Conservation (phyloP, 2,888 invertebrate species). For the Xestia rhomboidea region DNA sequence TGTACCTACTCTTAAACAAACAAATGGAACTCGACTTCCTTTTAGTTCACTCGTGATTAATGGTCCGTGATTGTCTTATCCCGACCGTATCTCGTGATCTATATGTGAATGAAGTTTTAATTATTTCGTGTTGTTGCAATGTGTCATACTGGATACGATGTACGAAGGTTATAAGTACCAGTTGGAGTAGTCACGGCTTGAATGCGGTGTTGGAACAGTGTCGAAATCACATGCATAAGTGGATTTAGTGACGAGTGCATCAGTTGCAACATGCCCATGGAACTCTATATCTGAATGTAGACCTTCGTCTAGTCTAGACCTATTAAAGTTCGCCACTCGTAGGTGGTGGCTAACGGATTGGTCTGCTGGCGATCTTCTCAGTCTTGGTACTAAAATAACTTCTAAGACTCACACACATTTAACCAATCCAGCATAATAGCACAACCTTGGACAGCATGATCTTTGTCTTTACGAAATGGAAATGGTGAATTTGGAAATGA, state of each 20-base stretch:
- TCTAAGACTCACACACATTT: too few species aligned
- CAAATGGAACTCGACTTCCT: slow-evolving; percentile 52
- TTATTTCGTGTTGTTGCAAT: slow-evolving; percentile 72
- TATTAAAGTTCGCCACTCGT: neutral
- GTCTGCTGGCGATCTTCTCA: neutral
- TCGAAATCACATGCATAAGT: slow-evolving; percentile 32
- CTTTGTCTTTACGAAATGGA: too few species aligned
- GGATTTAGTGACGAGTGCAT: slow-evolving; percentile 10
- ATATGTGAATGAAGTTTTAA: slow-evolving; percentile 75
- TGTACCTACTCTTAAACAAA: slow-evolving; percentile 32
- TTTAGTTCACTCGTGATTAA: slow-evolving; percentile 56
- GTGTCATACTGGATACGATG: slow-evolving; percentile 69
- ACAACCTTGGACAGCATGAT: too few species aligned
- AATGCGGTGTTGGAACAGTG: neutral
- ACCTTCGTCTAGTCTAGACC: slow-evolving; percentile 13
- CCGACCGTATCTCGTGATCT: slow-evolving; percentile 74
- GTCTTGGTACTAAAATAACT: rapidly evolving
- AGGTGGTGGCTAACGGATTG: neutral
- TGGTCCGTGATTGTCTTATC: slow-evolving; percentile 58
- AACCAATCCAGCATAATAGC: neutral
- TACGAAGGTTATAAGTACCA: slow-evolving; percentile 31
- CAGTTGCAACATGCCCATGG: slow-evolving; percentile 37
- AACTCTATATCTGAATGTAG: slow-evolving; percentile 17
- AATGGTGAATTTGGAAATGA: too few species aligned
- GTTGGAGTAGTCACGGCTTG: slow-evolving; percentile 34